Conservation (phyloP, 2,888 invertebrate species). For the Spisula solida region DNA sequence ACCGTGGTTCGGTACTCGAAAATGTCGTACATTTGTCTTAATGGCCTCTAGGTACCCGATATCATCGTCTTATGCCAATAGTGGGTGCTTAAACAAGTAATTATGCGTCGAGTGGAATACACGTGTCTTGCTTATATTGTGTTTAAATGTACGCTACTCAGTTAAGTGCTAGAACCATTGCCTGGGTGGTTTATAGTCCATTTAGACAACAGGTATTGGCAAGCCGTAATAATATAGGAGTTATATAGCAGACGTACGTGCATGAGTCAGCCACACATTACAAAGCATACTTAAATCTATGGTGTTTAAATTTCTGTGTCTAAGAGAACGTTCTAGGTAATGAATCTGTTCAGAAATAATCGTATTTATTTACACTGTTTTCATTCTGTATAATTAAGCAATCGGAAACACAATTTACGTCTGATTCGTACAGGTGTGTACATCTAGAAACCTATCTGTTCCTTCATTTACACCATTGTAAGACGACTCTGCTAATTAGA, state of each 20-base stretch:
- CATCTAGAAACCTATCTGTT: too few species aligned
- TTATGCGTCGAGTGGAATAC: not conserved
- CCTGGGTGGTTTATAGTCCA: slow-evolving; percentile 33
- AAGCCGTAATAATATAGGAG: not conserved
- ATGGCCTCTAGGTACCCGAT: not conserved
- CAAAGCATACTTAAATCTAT: not conserved
- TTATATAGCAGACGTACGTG: not conserved
- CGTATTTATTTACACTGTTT: slow-evolving; percentile 1
- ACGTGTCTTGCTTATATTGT: not conserved
- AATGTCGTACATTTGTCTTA: slow-evolving; percentile 10
- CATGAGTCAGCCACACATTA: not conserved
- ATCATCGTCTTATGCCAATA: not conserved
- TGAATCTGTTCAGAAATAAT: not conserved
- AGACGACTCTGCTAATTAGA: too few species aligned
- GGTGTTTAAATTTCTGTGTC: not conserved
- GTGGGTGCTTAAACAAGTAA: not conserved
- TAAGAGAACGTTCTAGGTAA: not conserved
- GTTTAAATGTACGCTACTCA: not conserved
- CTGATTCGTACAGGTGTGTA: not conserved
- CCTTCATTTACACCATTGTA: too few species aligned
- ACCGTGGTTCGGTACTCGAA: not conserved
- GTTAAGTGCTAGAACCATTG: not conserved
- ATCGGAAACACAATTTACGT: not conserved
- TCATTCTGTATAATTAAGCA: not conserved
- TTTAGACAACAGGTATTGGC: slow-evolving; percentile 50